Evolutionary conservation across 2,113 vertebrate genomes (phyloP), one percentile per base, ranked within the genome.

Genomic region (Indicator indicator): DNA sequence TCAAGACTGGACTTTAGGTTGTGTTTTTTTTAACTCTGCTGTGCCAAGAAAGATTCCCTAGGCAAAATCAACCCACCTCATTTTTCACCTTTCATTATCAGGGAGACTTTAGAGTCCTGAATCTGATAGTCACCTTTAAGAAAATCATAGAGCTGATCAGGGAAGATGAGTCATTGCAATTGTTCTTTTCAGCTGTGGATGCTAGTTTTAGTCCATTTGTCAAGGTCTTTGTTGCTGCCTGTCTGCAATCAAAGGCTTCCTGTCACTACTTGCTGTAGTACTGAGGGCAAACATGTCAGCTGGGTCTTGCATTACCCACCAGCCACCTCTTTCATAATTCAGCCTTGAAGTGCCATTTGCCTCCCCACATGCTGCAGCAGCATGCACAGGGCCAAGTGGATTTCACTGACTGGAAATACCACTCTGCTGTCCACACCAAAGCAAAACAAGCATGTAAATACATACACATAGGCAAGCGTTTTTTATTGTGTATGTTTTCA

Each of bases 181-280:
- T 59, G 59, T 67, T 91, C 71, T 87, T 86, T 82, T 46, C 48
- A 64, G 56, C n/a, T 64, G 28, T 4, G 24, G 40, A 26, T 67
- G 59, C 59, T 82, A 42, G 5, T 69, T 91, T 86, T 70, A 94
- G 87, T 80, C 93, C 78, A 56, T 83, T 93, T 91, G 26, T 96
- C 68, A 74, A 74, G 84, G n/a, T 18, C 75, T 60, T 89, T 60
- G 72, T 38, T 91, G 68, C 78, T 83, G 60, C 87, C 64, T 93
- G 87, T 88, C 82, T 88, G 75, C 46, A 79, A 2, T 55, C 78
- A 70, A 56, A 77, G 81, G 56, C 9, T 80, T 73, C 71, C 48
- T 90, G 94, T 83, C 40, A 1, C 75, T 77, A 4, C 89, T 56
- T 94, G 94, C 64, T 79, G 83, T 28, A n/a, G 67, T 48, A 38